phyloP scores from a whole-genome alignment of 1,140 invertebrate genomes.

The Lerema accius region DNA sequence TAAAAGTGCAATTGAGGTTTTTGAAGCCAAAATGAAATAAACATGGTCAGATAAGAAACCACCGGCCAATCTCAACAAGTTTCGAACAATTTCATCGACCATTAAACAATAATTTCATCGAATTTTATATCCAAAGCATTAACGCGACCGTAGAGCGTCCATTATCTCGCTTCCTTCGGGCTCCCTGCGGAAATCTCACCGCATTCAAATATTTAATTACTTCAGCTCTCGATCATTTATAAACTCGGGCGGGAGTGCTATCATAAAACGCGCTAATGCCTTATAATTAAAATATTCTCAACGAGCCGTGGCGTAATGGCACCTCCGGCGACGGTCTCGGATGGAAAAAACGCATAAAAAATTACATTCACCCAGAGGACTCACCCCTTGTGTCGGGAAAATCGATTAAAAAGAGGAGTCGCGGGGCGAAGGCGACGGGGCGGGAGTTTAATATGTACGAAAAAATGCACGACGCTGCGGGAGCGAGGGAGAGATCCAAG shows the following conservation, averaged over 20 bases:
- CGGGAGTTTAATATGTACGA: constrained; percentile 81
- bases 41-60: constrained; percentile 21
- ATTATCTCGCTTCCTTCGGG: constrained; percentile 66
- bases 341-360: constrained; percentile 83
- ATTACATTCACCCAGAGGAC: constrained; percentile 83
- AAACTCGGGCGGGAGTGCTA: constrained; percentile 78
- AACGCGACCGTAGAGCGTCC: constrained; percentile 62
- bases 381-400: constrained; percentile 82
- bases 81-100: constrained; percentile 69
- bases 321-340: constrained; percentile 76
- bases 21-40: constrained; percentile 23
- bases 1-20: too few relatives aligned
- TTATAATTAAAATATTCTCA: constrained; percentile 84
- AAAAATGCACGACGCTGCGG: constrained; percentile 80
- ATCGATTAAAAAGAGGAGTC: constrained; percentile 83
- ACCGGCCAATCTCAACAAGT: constrained; percentile 38
- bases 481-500: constrained; percentile 72
- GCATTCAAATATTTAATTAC: constrained; percentile 83
- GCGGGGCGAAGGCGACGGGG: constrained; percentile 62
- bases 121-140: constrained; percentile 80
- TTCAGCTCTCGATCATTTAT: constrained; percentile 79
- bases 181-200: constrained; percentile 80
- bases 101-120: constrained; percentile 79
- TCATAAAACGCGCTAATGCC: constrained; percentile 82
- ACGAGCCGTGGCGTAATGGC: constrained; percentile 83